Conservation (phyloP, 2,797 vertebrate genomes). For the Cetoscarus ocellatus region DNA sequence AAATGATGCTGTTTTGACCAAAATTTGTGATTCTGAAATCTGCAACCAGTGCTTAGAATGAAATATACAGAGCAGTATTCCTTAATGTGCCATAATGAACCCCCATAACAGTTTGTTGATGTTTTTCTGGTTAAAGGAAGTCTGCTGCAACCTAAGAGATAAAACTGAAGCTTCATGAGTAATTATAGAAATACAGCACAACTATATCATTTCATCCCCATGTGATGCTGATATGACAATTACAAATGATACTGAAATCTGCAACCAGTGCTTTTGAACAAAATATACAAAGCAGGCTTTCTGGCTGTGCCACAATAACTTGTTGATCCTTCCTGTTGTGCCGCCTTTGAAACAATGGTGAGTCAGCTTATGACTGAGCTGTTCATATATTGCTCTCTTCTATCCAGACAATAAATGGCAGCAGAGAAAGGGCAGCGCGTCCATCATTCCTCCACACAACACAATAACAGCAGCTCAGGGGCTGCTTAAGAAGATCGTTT, state of each 20-base stretch:
- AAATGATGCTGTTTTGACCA: not conserved
- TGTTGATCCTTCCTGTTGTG: not conserved
- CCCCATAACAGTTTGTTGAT: too few species aligned
- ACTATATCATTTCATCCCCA: too few species aligned
- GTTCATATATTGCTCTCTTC: not conserved
- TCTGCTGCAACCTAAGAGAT: too few species aligned
- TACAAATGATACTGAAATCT: not conserved
- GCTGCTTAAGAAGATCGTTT: not conserved
- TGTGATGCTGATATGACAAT: too few species aligned
- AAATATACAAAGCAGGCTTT: not conserved
- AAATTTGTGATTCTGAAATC: too few species aligned
- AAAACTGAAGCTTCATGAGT: too few species aligned
- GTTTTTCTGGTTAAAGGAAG: too few species aligned
- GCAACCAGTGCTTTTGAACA: not conserved
- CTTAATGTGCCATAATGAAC: too few species aligned
- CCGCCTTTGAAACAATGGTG: not conserved
- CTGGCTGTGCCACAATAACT: not conserved
- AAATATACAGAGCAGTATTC: too few species aligned
- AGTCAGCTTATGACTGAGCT: not conserved
- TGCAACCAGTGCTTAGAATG: too few species aligned
- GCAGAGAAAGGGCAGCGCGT: not conserved
- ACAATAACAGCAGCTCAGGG: not conserved
- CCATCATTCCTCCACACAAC: not conserved
- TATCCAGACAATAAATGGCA: not conserved
- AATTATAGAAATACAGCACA: too few species aligned